These are phyloP conservation scores for Pseudorhiza aurosa DNA, from an alignment of 30 jellyfish, hydroid and myxozoan genomes.

Conservation along the genomic window DNA sequence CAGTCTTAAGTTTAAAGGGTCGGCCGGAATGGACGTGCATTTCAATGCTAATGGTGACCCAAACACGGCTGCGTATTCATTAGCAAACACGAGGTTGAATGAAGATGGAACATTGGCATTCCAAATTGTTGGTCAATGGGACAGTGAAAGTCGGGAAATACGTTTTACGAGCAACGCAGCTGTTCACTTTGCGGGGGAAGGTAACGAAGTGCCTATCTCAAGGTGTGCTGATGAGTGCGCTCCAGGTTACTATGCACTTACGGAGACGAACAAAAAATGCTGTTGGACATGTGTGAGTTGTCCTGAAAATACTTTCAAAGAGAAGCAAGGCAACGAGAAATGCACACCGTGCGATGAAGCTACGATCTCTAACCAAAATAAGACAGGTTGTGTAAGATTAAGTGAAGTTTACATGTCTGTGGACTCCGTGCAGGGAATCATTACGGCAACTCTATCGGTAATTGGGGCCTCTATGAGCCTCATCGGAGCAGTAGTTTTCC, in stretches of 20 bases:
- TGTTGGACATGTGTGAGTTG: conserved; percentile 80
- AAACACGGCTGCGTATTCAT: conserved; percentile 56
- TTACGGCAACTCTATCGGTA: not conserved
- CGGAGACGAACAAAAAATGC: conserved; percentile 35
- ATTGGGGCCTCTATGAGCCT: conserved; percentile 37
- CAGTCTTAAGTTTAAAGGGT: conserved; percentile 40
- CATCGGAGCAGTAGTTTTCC: not conserved
- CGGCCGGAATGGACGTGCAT: conserved; percentile 38
- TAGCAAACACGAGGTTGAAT: conserved; percentile 23
- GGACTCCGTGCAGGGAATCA: conserved; percentile 25
- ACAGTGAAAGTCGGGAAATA: conserved; percentile 37
- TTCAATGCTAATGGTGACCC: conserved; percentile 71
- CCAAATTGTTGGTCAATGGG: conserved; percentile 50
- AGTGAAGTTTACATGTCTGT: conserved; percentile 1
- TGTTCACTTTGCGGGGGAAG: conserved; percentile 42
- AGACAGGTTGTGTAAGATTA: conserved; percentile 34
- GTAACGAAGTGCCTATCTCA: conserved; percentile 41
- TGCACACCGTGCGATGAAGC: conserved; percentile 45
- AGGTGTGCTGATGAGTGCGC: conserved; percentile 65
- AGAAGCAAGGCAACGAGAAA: conserved; percentile 9
- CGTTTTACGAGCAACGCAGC: not conserved
- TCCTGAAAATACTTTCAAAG: conserved; percentile 64
- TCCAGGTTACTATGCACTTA: conserved; percentile 63
- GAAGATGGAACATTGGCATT: conserved; percentile 32
- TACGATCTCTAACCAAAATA: conserved; percentile 19